Base-by-base conservation (phyloP, 2,888 invertebrate species). In the Chironomus riparius region DNA sequence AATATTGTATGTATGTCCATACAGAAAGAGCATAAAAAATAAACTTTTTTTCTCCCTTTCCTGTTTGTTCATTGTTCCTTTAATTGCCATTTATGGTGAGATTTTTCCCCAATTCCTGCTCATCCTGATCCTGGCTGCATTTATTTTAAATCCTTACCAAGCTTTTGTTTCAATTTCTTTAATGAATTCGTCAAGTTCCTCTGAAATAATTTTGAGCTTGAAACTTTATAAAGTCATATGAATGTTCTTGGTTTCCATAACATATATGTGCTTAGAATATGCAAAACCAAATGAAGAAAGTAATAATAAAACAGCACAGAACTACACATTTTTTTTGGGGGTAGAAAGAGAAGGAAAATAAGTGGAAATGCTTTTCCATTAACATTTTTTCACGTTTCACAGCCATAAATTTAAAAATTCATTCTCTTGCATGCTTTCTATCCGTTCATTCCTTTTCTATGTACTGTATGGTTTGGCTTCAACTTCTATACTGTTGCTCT, bases 321-420 rank as follows among this genome's bases (percentile, higher is more conserved):
- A 56, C 15, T 18, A 56, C 56, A 15, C n/a, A n/a, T n/a, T n/a
- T n/a, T n/a, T 15, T 56, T 15, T 56, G 2, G n/a, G 56, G n/a
- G 3, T 6, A 15, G 56, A n/a, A 12, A 15, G 56, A 15, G 56
- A 56, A 56, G 56, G 5, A 56, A n/a, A 15, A 56, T 18, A 56
- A 56, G 18, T 38, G 47, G 70, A 70, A 70, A 70, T 70, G 70
- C 70, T 70, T 70, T 70, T 70, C 70, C 70, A 70, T 70, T 70
- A 70, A 70, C 70, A 70, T 70, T 70, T 70, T 70, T 70, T 47
- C 70, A 70, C 70, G 70, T 70, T 70, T 47, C 12, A 13, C 13
- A 70, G 70, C 70, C 47, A 70, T 70, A 70, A 70, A 70, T 70
- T 70, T 70, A 47, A 70, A 70, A 70, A 28, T 70, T 70, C 56